Evolutionary conservation across 2,113 vertebrate genomes (phyloP).

Genomic region (Epinephelus moara): DNA sequence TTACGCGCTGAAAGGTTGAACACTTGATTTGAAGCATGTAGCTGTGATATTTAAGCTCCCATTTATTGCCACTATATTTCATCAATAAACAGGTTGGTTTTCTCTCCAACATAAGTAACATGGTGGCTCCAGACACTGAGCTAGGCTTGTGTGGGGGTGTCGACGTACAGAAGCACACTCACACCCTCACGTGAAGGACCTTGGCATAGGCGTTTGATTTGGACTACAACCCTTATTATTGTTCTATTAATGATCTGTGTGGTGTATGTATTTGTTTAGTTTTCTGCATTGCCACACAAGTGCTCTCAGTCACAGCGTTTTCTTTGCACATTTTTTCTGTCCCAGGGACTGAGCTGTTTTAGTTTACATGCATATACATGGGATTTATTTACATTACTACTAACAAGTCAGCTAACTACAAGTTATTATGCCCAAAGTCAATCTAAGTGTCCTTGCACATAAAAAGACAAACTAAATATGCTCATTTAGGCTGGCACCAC

Average conservation of each 20-base stretch:
- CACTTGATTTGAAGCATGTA: not conserved
- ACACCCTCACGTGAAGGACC: conserved; percentile 24
- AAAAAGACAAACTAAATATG: too few relatives aligned
- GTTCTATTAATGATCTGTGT: not conserved
- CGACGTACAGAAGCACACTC: not conserved
- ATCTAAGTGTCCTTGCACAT: too few relatives aligned
- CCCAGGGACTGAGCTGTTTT: not conserved
- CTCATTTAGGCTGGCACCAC: too few relatives aligned
- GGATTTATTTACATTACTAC: too few relatives aligned
- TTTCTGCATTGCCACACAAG: conserved; percentile 18
- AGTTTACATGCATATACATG: not conserved
- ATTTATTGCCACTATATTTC: conserved; percentile 20
- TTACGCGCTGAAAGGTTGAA: not conserved
- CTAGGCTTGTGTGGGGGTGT: conserved; percentile 3
- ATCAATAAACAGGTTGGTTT: conserved; percentile 19
- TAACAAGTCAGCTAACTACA: too few relatives aligned
- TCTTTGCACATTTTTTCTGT: not conserved
- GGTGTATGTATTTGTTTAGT: conserved; percentile 15
- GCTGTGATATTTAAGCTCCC: conserved; percentile 1
- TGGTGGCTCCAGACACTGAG: not conserved
- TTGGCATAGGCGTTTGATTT: conserved; percentile 34
- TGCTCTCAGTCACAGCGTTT: not conserved
- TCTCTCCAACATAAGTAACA: not conserved
- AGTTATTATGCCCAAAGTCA: too few relatives aligned
- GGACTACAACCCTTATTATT: conserved; percentile 40